Evolutionary conservation across 2,888 invertebrate genomes (phyloP).

Genomic region (Philereme vetulata): DNA sequence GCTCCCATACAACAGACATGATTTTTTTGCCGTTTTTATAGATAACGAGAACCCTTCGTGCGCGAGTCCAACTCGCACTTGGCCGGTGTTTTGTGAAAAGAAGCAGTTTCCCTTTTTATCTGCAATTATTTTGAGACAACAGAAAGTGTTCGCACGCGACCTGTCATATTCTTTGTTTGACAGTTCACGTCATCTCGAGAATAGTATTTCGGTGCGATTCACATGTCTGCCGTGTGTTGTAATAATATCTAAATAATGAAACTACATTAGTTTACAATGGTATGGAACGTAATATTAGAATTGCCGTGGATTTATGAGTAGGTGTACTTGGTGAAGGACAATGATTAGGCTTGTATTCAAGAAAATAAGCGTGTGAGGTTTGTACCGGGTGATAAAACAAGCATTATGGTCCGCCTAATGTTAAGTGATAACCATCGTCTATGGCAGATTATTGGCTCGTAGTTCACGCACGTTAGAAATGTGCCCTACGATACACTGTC

Average conservation of each 20-base stretch:
- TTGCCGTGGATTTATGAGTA: slow-evolving; percentile 18
- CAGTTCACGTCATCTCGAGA: slow-evolving; percentile 54
- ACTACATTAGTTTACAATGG: slow-evolving; percentile 30
- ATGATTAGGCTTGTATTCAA: background rate
- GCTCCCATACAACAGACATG: no score
- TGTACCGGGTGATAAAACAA: background rate
- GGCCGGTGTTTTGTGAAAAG: slow-evolving; percentile 9
- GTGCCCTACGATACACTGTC: no score
- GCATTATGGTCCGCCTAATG: no score
- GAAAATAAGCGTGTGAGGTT: no score
- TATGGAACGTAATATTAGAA: slow-evolving; percentile 19
- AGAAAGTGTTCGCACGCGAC: slow-evolving; percentile 50
- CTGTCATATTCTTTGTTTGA: slow-evolving; percentile 62
- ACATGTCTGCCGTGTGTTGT: slow-evolving; percentile 41
- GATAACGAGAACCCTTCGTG: no score
- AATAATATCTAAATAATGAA: slow-evolving; percentile 1
- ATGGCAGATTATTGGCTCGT: no score
- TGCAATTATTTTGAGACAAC: slow-evolving; percentile 35
- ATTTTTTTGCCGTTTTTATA: no score
- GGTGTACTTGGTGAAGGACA: slow-evolving; percentile 7
- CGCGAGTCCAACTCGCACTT: no score
- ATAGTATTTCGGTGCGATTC: slow-evolving; percentile 58
- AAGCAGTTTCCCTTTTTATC: slow-evolving; percentile 24
- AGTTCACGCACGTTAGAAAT: no score
- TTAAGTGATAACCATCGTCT: no score